Evolutionary conservation across 2,888 invertebrate species (phyloP).

Genomic region (Urechis unicinctus): DNA sequence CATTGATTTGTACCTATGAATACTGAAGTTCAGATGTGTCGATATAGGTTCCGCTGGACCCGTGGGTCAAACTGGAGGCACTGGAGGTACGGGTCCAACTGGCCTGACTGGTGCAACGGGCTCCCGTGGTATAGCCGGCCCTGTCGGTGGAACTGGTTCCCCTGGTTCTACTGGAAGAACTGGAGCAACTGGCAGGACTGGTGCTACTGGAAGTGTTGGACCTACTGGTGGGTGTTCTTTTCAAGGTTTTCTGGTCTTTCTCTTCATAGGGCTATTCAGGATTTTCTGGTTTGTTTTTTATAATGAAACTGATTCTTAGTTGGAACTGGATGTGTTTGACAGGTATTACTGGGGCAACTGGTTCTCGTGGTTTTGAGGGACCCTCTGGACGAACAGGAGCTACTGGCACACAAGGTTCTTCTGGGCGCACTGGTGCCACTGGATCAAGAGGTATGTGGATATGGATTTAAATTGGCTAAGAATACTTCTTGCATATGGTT

Average conservation of each 20-base stretch:
- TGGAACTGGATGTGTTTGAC: too few relatives aligned
- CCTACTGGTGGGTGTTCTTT: too few relatives aligned
- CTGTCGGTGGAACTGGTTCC: slow-evolving; percentile 33
- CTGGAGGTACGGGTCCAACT: not conserved
- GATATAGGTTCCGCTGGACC: too few relatives aligned
- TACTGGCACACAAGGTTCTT: not conserved
- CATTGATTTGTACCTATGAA: not conserved
- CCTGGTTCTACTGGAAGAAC: slow-evolving; percentile 24
- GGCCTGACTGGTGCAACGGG: slow-evolving; percentile 4
- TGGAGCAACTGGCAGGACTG: slow-evolving; percentile 33
- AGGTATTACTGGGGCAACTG: not conserved
- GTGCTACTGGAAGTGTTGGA: too few relatives aligned
- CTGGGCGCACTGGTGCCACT: not conserved
- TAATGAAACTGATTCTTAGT: too few relatives aligned
- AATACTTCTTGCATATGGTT: too few relatives aligned
- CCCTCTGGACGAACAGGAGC: not conserved
- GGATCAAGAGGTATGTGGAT: not conserved
- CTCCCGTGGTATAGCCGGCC: slow-evolving; percentile 12
- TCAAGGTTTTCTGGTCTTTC: too few relatives aligned
- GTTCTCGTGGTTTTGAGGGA: not conserved
- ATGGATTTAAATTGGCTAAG: too few relatives aligned
- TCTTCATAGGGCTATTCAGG: too few relatives aligned
- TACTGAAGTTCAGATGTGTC: not conserved
- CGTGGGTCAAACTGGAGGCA: not conserved
- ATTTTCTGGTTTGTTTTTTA: too few relatives aligned